Evolutionary conservation across 2,797 vertebrate species (phyloP).

Genomic region (Salarias fasciatus): DNA sequence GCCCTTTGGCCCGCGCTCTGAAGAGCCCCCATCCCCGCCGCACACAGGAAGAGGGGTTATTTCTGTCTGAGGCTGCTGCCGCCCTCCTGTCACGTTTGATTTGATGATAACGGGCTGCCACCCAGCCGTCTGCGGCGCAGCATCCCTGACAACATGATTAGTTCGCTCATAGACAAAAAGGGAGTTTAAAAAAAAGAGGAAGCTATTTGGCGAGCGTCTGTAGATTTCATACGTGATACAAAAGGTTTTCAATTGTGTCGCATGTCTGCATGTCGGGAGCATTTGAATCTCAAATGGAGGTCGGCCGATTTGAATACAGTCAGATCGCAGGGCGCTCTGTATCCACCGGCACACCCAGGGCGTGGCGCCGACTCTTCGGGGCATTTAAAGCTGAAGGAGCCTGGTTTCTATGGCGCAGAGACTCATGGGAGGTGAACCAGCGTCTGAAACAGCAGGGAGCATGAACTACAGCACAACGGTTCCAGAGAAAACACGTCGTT

Average conservation of each 20-base stretch:
- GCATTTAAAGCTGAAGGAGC: slow-evolving; percentile 29
- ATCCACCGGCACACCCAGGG: slow-evolving; percentile 31
- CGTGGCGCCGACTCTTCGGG: slow-evolving; percentile 25
- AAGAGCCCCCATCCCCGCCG: slow-evolving; percentile 66
- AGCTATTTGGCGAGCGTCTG: slow-evolving; percentile 41
- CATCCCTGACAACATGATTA: slow-evolving; percentile 55
- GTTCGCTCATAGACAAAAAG: slow-evolving; percentile 59
- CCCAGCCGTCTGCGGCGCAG: slow-evolving; percentile 54
- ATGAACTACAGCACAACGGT: too few relatives aligned
- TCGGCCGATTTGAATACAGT: slow-evolving; percentile 72
- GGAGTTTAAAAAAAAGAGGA: slow-evolving; percentile 33
- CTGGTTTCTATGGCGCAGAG: slow-evolving; percentile 44
- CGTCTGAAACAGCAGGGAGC: too few relatives aligned
- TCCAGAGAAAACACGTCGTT: too few relatives aligned
- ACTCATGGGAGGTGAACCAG: slow-evolving; percentile 32
- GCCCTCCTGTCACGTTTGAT: slow-evolving; percentile 75
- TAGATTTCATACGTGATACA: slow-evolving; percentile 57
- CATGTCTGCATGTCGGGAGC: slow-evolving; percentile 56
- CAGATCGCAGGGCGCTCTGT: slow-evolving; percentile 63
- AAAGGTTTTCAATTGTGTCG: slow-evolving; percentile 65
- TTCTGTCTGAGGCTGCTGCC: slow-evolving; percentile 69
- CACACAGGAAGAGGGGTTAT: slow-evolving; percentile 70
- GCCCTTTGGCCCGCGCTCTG: slow-evolving; percentile 67
- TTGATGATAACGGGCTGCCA: slow-evolving; percentile 74
- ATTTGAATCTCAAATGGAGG: slow-evolving; percentile 75